Evolutionary conservation across 2,113 vertebrate species (phyloP).

Genomic region (Copsychus sechellarum): DNA sequence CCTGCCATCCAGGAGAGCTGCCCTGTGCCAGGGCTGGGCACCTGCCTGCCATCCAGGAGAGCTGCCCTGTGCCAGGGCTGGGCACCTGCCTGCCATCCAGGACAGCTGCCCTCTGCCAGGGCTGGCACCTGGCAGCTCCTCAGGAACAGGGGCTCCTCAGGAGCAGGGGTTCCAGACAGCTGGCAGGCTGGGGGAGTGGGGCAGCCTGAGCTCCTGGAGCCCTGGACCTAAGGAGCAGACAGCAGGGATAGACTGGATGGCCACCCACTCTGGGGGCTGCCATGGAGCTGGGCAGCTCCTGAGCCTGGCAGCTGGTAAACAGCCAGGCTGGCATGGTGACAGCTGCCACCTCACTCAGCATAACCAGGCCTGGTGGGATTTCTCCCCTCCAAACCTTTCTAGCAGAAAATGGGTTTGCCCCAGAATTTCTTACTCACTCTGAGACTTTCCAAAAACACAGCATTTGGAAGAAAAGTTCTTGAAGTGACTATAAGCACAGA

Average conservation of each 20-base stretch:
- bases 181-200: neutral
- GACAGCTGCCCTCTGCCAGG: neutral
- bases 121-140: neutral
- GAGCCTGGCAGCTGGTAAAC: neutral
- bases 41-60: too few species aligned
- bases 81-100: too few species aligned
- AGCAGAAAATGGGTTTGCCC: neutral
- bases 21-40: neutral
- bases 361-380: neutral
- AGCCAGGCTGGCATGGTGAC: neutral
- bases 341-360: neutral
- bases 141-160: rapidly evolving
- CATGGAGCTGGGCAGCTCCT: neutral
- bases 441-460: neutral
- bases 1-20: neutral
- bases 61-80: too few species aligned
- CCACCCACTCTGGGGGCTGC: neutral
- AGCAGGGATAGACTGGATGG: neutral
- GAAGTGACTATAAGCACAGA: neutral
- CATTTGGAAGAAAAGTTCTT: neutral
- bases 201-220: neutral
- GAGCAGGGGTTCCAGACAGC: neutral
- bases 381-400: neutral
- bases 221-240: rapidly evolving
- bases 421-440: neutral